Conservation (phyloP, 1,140 invertebrate genomes). For the Diploscapter pachys region DNA sequence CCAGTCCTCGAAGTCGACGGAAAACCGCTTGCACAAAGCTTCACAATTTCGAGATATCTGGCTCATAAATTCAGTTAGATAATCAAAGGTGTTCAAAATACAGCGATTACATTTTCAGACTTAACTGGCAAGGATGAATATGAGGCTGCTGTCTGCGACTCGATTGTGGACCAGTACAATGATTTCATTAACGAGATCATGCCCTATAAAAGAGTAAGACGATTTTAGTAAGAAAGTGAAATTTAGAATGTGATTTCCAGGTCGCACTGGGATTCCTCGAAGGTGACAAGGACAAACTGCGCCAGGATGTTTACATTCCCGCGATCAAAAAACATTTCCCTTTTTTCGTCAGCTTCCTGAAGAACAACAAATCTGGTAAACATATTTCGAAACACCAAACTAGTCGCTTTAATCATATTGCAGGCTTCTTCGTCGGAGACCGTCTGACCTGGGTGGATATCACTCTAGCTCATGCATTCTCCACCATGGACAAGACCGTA, state of each 20-base stretch:
- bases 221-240: too few species aligned
- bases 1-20: constrained; percentile 43
- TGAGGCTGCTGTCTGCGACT: constrained; percentile 20
- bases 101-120: constrained; percentile 9
- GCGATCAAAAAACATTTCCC: constrained; percentile 20
- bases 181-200: constrained; percentile 17
- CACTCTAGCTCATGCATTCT: constrained; percentile 6
- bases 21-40: constrained; percentile 36
- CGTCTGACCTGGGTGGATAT: constrained; percentile 25
- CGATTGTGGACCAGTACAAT: constrained; percentile 32
- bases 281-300: neutral
- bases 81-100: neutral
- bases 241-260: too few species aligned
- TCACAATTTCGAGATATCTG: constrained; percentile 39
- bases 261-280: too few species aligned
- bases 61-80: constrained; percentile 37
- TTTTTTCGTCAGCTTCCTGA: constrained; percentile 11
- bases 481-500: neutral
- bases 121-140: constrained; percentile 18
- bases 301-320: constrained; percentile 17
- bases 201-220: constrained; percentile 4
- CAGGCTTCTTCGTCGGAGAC: constrained; percentile 25
- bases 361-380: neutral
- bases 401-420: too few species aligned
- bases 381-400: too few species aligned